Percentiles rank a stretch among this genome's conserved stretches.
phyloP scores from a whole-genome alignment of 2,113 vertebrate genomes.

The Lates calcarifer region DNA sequence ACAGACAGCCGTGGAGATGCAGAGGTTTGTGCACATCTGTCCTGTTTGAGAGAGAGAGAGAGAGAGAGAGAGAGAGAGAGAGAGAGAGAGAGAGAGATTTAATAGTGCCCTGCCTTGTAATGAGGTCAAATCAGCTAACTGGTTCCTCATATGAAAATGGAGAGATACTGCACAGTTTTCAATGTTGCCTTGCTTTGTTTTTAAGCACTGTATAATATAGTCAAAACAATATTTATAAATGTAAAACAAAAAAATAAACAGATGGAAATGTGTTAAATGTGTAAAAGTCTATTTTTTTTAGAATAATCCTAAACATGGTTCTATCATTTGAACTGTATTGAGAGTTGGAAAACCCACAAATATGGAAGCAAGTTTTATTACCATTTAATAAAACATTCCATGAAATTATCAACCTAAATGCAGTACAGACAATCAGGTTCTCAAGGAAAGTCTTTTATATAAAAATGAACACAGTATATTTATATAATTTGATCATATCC shows the following conservation, averaged over 20 bases:
- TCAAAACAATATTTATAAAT: neutral
- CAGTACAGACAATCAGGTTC: conserved; percentile 67
- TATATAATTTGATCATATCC: conserved; percentile 55
- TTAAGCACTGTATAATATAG: neutral
- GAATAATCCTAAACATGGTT: neutral
- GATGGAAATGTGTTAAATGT: neutral
- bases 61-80: conserved; percentile 66
- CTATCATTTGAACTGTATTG: neutral
- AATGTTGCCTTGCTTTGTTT: neutral
- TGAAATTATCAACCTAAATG: conserved; percentile 59
- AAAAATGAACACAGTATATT: conserved; percentile 65
- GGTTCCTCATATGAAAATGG: conserved; percentile 54
- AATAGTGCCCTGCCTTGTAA: conserved; percentile 53
- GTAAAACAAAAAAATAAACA: neutral
- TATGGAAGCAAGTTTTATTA: conserved; percentile 72
- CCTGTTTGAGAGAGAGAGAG: conserved; percentile 57
- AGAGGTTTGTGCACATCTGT: conserved; percentile 73
- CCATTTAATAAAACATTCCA: conserved; percentile 61
- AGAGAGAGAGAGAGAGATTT: conserved; percentile 72
- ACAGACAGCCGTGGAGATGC: conserved; percentile 44
- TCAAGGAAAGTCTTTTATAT: conserved; percentile 72
- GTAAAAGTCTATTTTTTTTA: neutral
- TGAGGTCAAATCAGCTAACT: conserved; percentile 74
- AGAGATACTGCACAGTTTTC: conserved; percentile 14
- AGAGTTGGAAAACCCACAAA: conserved; percentile 42